Percentiles rank a stretch among this genome's conserved stretches.
phyloP scores from a whole-genome alignment of 2,113 vertebrate species.

The Psilopogon haemacephalus region DNA sequence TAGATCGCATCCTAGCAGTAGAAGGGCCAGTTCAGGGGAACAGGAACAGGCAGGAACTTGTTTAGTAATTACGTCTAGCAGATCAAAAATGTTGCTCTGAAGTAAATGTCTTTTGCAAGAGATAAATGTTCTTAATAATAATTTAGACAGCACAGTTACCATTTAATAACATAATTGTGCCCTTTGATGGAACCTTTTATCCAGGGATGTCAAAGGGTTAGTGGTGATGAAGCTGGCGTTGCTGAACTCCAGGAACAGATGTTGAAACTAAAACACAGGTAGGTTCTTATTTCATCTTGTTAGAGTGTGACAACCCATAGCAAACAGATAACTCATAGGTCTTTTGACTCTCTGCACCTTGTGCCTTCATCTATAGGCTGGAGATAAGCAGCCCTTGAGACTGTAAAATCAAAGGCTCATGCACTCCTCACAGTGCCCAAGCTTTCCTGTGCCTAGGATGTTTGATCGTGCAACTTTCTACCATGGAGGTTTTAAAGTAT shows the following conservation, averaged over 20 bases:
- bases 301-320: neutral
- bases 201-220: neutral
- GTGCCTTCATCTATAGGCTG: neutral
- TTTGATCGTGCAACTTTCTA: neutral
- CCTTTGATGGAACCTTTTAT: conserved; percentile 4
- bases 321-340: neutral
- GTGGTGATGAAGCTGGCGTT: neutral
- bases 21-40: neutral
- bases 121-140: conserved; percentile 10
- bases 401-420: neutral
- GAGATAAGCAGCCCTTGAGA: neutral
- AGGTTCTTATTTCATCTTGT: neutral
- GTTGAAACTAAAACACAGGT: neutral
- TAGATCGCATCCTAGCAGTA: neutral
- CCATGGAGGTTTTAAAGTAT: neutral
- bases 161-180: conserved; percentile 20
- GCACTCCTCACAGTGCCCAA: neutral
- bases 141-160: neutral
- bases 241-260: neutral
- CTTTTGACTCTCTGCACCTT: neutral
- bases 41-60: neutral
- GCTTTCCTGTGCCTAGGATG: neutral
- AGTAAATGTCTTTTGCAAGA: conserved; percentile 32
- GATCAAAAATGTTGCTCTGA: neutral
- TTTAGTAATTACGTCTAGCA: neutral